These are phyloP conservation scores for Sternotherus odoratus DNA, from an alignment of 2,797 vertebrate genomes.

Conservation along the genomic window DNA sequence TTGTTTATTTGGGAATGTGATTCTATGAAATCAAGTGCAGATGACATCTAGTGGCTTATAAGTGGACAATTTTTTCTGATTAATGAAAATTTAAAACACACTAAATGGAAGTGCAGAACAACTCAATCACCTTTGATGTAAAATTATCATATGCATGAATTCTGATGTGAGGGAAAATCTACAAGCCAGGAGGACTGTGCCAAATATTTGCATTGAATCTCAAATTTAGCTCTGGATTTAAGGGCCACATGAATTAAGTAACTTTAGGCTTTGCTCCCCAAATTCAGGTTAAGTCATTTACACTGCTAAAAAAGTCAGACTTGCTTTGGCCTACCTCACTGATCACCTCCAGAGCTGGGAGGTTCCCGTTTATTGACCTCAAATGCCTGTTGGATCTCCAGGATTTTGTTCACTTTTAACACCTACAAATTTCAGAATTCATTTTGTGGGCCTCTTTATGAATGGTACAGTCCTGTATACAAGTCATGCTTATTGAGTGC, in stretches of 20 bases:
- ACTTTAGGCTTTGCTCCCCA: neutral
- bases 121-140: neutral
- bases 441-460: neutral
- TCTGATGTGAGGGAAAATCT: neutral
- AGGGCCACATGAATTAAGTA: neutral
- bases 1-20: neutral
- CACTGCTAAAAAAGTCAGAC: neutral
- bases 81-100: neutral
- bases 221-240: neutral
- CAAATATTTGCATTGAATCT: neutral
- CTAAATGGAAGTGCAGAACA: neutral
- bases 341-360: neutral
- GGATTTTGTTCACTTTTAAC: neutral
- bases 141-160: neutral
- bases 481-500: neutral
- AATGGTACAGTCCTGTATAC: neutral
- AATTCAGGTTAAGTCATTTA: neutral
- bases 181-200: neutral
- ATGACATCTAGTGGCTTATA: neutral
- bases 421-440: neutral
- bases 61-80: neutral
- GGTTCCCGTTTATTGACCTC: neutral
- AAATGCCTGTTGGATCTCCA: neutral
- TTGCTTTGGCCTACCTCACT: neutral
- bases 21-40: neutral